Conservation (phyloP, 2,113 vertebrate genomes). For the Paraplagusia blochii region DNA sequence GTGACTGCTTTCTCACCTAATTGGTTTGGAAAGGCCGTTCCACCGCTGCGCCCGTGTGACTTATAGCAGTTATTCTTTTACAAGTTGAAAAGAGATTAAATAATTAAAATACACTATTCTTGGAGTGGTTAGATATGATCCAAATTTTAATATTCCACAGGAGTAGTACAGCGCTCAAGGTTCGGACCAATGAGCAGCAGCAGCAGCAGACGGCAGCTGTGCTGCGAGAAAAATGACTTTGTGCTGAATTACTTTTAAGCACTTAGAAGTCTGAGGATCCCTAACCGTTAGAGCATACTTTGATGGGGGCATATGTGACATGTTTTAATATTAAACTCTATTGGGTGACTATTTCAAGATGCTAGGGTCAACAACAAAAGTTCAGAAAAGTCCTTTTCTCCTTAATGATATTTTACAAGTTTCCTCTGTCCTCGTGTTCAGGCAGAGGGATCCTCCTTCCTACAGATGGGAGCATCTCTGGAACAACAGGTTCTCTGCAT, state of each 20-base stretch:
- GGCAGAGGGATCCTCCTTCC: slow-evolving; percentile 89
- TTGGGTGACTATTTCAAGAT: too few relatives aligned
- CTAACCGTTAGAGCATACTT: too few relatives aligned
- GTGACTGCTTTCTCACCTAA: slow-evolving; percentile 20
- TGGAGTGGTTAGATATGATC: neutral
- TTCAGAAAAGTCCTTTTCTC: too few relatives aligned
- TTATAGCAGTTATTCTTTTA: slow-evolving; percentile 6
- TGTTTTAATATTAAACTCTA: too few relatives aligned
- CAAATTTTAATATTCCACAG: slow-evolving; percentile 10
- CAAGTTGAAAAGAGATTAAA: slow-evolving; percentile 13
- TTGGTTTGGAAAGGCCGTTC: slow-evolving; percentile 14
- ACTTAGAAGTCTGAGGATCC: too few relatives aligned
- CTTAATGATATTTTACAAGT: slow-evolving; percentile 2
- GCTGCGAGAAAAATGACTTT: too few relatives aligned
- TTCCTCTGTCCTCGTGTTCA: slow-evolving; percentile 53
- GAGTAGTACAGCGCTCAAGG: slow-evolving; percentile 8
- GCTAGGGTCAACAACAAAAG: too few relatives aligned
- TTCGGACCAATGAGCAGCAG: neutral
- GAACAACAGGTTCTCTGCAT: slow-evolving; percentile 95
- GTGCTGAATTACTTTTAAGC: too few relatives aligned
- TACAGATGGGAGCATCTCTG: slow-evolving; percentile 94
- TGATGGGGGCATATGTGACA: too few relatives aligned
- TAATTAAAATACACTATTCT: neutral
- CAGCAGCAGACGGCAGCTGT: neutral
- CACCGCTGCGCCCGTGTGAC: slow-evolving; percentile 1